Base-by-base conservation (phyloP, 2,888 invertebrate species). In the Spodoptera exigua region DNA sequence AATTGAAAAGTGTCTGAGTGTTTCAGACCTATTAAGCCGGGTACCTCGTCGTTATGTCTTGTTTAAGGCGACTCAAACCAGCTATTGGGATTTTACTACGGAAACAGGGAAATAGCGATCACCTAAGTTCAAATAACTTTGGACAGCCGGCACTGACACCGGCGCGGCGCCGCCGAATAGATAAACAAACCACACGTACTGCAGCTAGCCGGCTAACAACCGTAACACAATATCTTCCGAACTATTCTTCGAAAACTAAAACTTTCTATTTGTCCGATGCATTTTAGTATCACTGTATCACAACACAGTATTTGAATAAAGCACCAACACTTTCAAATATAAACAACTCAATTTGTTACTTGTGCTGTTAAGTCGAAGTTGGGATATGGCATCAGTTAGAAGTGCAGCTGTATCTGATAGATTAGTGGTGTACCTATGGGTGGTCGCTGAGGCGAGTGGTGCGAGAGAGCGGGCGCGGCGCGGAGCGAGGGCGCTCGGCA, bases 391-490 rank as follows among this genome's bases (percentile, higher is more conserved):
- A 40, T 59, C 54, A 17, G 64, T 71, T 71, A 71, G 40, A 69
- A 21, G 59, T 66, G 58, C 67, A 53, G 46, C 27, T 27, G 41
- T 57, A 46, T 64, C 44, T 16, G 58, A 64, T 53, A 51, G 51
- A 74, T 71, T 71, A 70, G 62, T 71, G 44, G 17, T 45, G 60
- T 83, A 83, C 80, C 79, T 82, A 79, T 66, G 69, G 41, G 51
- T 67, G 47, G 55, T 48, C 35, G 49, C 46, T 40, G 54, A 32
- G 62, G 56, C 32, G 67, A 62, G 76, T 57, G 66, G 61, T 55
- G 58, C 53, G 65, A 63, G 67, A 53, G 66, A 40, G 69, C 61
- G 64, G 62, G 44, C 48, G 63, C 52, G 63, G 62, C 57, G 59
- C 53, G 62, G 58, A 52, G 60, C 49, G 52, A 43, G 47, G 52